A percentile compares a stretch with the other conserved stretches of the same genome.
Conservation (phyloP, 1,140 invertebrate species). For the Stegodyphus mimosarum region DNA sequence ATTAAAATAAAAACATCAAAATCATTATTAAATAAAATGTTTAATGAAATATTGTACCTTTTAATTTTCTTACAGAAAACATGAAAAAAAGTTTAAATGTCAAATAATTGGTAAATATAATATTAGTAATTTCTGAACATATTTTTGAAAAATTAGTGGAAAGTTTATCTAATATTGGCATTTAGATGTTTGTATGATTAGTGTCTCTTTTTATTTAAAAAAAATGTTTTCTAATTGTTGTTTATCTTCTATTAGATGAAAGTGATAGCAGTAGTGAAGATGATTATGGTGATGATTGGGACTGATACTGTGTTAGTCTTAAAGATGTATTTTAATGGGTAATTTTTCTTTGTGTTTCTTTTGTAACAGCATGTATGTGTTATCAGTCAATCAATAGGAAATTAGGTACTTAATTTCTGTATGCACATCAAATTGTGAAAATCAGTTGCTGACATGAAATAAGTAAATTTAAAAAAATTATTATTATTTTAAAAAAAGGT, state of each 20-base stretch:
- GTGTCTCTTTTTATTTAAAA: not conserved
- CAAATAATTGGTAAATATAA: not conserved
- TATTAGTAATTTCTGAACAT: not conserved
- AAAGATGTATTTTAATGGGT: no score
- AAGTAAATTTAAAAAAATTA: no score
- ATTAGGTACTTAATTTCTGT: no score
- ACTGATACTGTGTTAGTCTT: not conserved
- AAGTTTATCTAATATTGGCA: not conserved
- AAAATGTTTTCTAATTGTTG: not conserved
- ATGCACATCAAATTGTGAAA: no score
- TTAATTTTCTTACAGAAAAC: not conserved
- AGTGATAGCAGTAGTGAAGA: conserved; percentile 45
- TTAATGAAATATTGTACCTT: no score
- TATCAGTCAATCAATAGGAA: no score
- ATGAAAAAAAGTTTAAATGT: not conserved
- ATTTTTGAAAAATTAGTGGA: not conserved
- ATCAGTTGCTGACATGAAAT: no score
- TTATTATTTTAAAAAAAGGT: no score
- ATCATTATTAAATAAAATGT: no score
- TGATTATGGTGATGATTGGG: conserved; percentile 46
- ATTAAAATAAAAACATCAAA: no score
- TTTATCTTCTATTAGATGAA: conserved; percentile 41
- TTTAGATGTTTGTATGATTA: not conserved
- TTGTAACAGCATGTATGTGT: no score
- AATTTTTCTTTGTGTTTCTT: no score